These are phyloP conservation scores for Drosophila flavopinicola DNA, from an alignment of 2,888 invertebrate species.

Conservation along the genomic window DNA sequence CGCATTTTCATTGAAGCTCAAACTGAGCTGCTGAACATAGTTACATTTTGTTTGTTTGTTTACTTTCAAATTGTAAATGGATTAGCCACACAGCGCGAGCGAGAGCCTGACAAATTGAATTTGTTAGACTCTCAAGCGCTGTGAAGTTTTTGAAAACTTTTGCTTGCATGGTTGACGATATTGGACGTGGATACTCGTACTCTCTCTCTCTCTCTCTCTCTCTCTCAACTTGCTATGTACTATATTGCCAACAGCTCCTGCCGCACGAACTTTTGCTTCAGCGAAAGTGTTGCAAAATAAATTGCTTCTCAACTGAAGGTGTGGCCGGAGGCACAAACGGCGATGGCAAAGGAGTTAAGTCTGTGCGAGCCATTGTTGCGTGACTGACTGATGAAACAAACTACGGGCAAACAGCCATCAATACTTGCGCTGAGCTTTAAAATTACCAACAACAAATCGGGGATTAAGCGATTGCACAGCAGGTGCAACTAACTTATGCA, in stretches of 20 bases:
- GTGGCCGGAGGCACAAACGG: slow-evolving; percentile 28
- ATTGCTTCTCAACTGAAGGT: slow-evolving; percentile 59
- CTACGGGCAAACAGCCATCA: slow-evolving; percentile 49
- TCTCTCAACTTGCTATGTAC: too few relatives aligned
- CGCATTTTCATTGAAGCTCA: slow-evolving; percentile 63
- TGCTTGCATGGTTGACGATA: slow-evolving; percentile 73
- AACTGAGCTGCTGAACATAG: slow-evolving; percentile 33
- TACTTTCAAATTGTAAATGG: slow-evolving; percentile 77
- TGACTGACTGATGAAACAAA: slow-evolving; percentile 38
- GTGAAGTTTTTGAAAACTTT: slow-evolving; percentile 72
- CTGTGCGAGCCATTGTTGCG: slow-evolving; percentile 30
- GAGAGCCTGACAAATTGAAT: slow-evolving; percentile 73
- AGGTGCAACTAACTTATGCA: slow-evolving; percentile 23
- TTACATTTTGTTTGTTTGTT: slow-evolving; percentile 74
- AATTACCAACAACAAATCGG: slow-evolving; percentile 50
- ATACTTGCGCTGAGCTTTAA: slow-evolving; percentile 40
- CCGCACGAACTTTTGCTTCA: slow-evolving; percentile 42
- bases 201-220: too few relatives aligned
- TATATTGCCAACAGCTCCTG: slow-evolving; percentile 54
- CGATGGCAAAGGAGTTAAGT: slow-evolving; percentile 44
- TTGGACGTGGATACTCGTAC: slow-evolving; percentile 60
- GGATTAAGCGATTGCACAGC: slow-evolving; percentile 40
- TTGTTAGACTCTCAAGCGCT: slow-evolving; percentile 70
- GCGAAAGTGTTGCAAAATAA: slow-evolving; percentile 72
- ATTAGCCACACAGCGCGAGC: slow-evolving; percentile 53